phyloP scores from a whole-genome alignment of 2,797 vertebrate species.

The Scolopax rusticola region DNA sequence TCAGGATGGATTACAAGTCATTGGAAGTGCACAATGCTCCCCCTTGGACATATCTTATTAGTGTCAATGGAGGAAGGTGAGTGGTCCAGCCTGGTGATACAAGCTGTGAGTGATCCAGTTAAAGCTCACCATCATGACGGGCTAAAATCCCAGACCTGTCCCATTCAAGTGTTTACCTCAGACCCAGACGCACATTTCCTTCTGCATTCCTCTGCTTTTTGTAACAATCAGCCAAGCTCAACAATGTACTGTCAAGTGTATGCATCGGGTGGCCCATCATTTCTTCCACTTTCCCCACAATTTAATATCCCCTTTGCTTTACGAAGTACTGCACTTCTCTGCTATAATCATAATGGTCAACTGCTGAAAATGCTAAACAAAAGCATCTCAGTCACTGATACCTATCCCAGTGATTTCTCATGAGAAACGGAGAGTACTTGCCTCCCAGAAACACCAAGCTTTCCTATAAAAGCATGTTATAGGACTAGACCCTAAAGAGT shows the following conservation, averaged over 20 bases:
- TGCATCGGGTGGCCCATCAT: not conserved
- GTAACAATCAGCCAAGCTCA: not conserved
- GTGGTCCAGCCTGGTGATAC: not conserved
- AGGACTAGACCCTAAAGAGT: not conserved
- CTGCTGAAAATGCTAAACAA: not conserved
- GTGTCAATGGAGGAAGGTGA: not conserved
- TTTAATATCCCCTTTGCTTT: not conserved
- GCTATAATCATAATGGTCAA: not conserved
- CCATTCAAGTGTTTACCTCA: not conserved
- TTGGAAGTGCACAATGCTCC: fast-evolving
- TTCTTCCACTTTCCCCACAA: not conserved
- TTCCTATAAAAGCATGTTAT: not conserved
- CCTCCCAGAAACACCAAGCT: not conserved
- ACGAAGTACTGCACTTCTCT: not conserved
- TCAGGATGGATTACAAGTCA: not conserved
- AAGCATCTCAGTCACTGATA: not conserved
- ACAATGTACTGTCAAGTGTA: not conserved
- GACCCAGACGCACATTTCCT: not conserved
- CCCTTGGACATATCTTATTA: not conserved
- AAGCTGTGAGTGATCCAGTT: not conserved
- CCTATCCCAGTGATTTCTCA: not conserved
- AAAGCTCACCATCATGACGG: fast-evolving
- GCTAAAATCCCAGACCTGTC: not conserved
- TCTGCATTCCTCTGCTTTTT: not conserved
- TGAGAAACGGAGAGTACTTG: not conserved